Percentiles rank a stretch among this genome's conserved stretches.
These are phyloP conservation scores for Ctenodactylus gundi DNA, from an alignment of 2,113 vertebrate species.

Conservation along the genomic window DNA sequence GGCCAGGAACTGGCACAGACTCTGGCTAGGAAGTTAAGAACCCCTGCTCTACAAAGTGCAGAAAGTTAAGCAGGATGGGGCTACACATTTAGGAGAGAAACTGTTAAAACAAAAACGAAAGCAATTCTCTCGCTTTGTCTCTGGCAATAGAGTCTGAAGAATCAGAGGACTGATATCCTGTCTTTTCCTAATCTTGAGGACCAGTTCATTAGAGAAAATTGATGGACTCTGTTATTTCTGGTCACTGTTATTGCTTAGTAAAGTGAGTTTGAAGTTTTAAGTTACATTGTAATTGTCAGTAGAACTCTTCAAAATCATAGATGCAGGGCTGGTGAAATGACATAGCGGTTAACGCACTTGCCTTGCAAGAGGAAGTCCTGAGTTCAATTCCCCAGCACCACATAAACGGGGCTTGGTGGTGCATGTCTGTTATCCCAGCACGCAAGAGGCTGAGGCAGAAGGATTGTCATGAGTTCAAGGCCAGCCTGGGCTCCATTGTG, in stretches of 20 bases:
- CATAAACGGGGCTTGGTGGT: too few species aligned
- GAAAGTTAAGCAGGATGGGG: background rate
- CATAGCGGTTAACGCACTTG: too few species aligned
- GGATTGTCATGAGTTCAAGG: too few species aligned
- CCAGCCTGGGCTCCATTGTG: too few species aligned
- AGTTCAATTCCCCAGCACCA: too few species aligned
- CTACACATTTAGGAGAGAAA: background rate
- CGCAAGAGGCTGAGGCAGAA: too few species aligned
- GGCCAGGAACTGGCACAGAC: too few species aligned
- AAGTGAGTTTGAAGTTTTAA: background rate
- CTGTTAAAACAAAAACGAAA: background rate
- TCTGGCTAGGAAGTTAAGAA: too few species aligned
- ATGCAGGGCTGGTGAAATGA: too few species aligned
- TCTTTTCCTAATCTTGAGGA: background rate
- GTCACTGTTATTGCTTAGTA: background rate
- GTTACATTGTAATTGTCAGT: background rate
- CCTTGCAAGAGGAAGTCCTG: too few species aligned
- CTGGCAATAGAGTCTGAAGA: constrained; percentile 6
- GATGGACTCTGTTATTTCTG: background rate
- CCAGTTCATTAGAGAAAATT: background rate
- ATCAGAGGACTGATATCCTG: background rate
- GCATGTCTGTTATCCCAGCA: too few species aligned
- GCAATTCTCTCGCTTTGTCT: background rate
- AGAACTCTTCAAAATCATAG: background rate
- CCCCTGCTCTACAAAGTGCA: too few species aligned